phyloP scores from a whole-genome alignment of 2,888 invertebrate species.

The Aleiodes leptofemur region DNA sequence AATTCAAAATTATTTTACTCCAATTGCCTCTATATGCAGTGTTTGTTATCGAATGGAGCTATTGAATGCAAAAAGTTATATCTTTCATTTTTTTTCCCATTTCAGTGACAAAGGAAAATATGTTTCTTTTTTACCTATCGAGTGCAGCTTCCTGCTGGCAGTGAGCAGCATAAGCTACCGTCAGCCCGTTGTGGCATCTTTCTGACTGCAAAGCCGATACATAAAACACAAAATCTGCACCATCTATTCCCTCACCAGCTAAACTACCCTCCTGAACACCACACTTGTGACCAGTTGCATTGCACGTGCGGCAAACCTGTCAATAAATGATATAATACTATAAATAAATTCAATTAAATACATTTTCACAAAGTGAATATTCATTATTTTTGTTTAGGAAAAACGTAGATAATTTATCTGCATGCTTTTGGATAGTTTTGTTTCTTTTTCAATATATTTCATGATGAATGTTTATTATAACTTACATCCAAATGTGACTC shows the following conservation, averaged over 20 bases:
- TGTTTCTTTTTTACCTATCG: slow-evolving; percentile 81
- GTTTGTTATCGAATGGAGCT: background rate
- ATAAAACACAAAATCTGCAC: slow-evolving; percentile 97
- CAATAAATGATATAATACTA: slow-evolving; percentile 27
- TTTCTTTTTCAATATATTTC: background rate
- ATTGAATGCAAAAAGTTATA: slow-evolving; percentile 38
- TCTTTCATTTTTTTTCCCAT: slow-evolving; percentile 43
- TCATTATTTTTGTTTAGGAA: background rate
- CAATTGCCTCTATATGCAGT: background rate
- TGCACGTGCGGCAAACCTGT: slow-evolving; percentile 91
- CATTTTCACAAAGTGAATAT: background rate
- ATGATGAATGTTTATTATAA: slow-evolving; percentile 54
- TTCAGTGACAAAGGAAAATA: slow-evolving; percentile 16
- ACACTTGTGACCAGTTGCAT: slow-evolving; percentile 91
- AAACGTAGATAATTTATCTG: too few species aligned
- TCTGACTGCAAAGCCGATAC: slow-evolving; percentile 96
- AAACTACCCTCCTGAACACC: slow-evolving; percentile 77
- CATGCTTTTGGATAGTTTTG: too few species aligned
- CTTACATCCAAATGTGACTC: slow-evolving; percentile 94
- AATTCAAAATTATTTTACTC: too few species aligned
- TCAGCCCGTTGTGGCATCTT: slow-evolving; percentile 92
- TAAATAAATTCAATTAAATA: slow-evolving; percentile 25
- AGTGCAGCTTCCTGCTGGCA: slow-evolving; percentile 96
- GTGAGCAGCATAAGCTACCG: slow-evolving; percentile 98
- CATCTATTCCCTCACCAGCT: slow-evolving; percentile 83